Base-by-base conservation (phyloP, 2,888 invertebrate species). In the Tinea semifulvella region DNA sequence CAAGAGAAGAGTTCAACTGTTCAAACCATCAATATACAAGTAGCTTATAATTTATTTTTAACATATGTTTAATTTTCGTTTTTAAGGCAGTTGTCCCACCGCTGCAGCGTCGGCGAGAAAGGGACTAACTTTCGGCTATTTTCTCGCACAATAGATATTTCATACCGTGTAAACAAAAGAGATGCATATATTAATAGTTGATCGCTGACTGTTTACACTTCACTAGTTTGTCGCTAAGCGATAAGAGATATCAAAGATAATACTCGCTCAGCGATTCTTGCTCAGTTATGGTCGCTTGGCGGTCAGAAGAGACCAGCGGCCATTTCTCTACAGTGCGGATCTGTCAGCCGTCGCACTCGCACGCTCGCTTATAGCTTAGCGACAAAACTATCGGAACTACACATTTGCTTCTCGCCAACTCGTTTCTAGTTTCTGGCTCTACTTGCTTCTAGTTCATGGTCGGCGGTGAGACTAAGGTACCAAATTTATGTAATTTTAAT, bases 181-280 rank as follows among this genome's bases (percentile, higher is more conserved):
- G 48, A 46, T 46, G 45, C 47, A 46, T 49, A 47, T 47, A 48
- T 39, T 27, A 48, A 48, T 19, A 46, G 48, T 48, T 48, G 46
- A 44, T 48, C 48, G 39, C 49, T 49, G 45, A 46, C 46, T 47
- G 31, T 10, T 31, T 22, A 42, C 39, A 39, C 39, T 45, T 31
- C 47, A 38, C 43, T 45, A 47, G 45, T 47, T 45, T 45, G 44
- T 44, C 44, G 44, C 47, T 44, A 35, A 47, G 47, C 42, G 47
- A 40, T 44, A 40, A 47, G 47, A 44, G 47, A 40, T 47, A 46
- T 47, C 28, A 43, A 43, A 43, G 31, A 45, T 45, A 45, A 38
- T 13, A 45, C 38, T 45, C 45, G 38, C 45, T 45, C 26, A 35
- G 45, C 38, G 45, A 45, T 45, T 22, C 45, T 45, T 22, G 35